These are phyloP conservation scores for Drosophila pegasa DNA, from an alignment of 2,888 invertebrate genomes.

Conservation along the genomic window DNA sequence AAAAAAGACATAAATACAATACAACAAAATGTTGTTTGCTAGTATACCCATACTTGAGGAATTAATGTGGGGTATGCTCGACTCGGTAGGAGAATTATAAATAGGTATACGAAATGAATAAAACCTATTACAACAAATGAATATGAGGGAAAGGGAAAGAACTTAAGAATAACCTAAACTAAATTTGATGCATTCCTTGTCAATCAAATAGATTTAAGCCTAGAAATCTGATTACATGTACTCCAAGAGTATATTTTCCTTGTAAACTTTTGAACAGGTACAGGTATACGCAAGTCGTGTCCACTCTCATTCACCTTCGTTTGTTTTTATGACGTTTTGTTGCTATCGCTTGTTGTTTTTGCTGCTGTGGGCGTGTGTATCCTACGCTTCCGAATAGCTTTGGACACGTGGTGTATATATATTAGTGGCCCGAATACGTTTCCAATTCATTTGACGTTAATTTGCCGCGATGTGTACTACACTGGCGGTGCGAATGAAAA, in stretches of 20 bases:
- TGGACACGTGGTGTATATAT: slow-evolving; percentile 24
- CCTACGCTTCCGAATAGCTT: slow-evolving; percentile 14
- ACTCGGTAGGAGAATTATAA: background rate
- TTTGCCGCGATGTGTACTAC: slow-evolving; percentile 52
- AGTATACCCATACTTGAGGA: slow-evolving; percentile 15
- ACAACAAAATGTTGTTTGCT: slow-evolving; percentile 28
- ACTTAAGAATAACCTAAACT: no score
- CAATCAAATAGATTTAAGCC: background rate
- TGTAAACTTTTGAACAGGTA: background rate
- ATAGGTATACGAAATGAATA: no score
- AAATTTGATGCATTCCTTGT: background rate
- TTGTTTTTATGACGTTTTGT: slow-evolving; percentile 31
- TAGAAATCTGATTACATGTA: background rate
- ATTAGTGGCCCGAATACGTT: slow-evolving; percentile 28
- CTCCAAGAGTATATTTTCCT: background rate
- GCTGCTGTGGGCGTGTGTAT: slow-evolving; percentile 17
- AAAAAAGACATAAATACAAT: slow-evolving; percentile 23
- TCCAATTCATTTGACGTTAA: slow-evolving; percentile 70
- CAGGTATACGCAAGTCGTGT: slow-evolving; percentile 1
- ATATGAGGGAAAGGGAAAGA: no score
- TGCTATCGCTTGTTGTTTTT: background rate
- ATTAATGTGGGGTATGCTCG: slow-evolving; percentile 10
- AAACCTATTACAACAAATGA: no score
- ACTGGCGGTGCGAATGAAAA: slow-evolving; percentile 45
- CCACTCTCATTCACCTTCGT: background rate